Base-by-base conservation (phyloP, 2,113 vertebrate species). In the Onychorhynchus coronatus region DNA sequence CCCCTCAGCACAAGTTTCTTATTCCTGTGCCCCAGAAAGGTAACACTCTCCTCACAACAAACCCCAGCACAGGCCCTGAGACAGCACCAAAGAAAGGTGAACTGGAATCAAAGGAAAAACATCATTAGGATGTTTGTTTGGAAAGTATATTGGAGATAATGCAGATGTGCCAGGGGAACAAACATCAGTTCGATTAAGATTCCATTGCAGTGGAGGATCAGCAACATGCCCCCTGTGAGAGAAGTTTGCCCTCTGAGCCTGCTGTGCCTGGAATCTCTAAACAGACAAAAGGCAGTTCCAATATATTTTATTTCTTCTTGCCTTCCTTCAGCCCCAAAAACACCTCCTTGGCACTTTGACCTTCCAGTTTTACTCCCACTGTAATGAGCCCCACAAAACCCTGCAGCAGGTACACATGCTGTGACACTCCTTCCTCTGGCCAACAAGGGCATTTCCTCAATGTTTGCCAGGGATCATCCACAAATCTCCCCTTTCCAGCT, bases 341-440 rank as follows among this genome's bases (percentile, higher is more conserved):
- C 56, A 62, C 27, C 74, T 75, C 56, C 47, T 5, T 50, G 93
- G 58, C 74, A 55, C 58, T 86, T 1, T 59, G 79, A 96, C 95
- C 94, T 96, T 81, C 87, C 85, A n/a, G 76, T 71, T 95, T 83
- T 72, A 83, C 50, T 85, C 72, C 52, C 52, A 30, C 68, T 91
- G 14, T 83, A 96, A 98, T 21, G 75, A 98, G 93, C 73, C 63
- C 62, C 39, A n/a, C 52, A 76, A 42, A 91, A 19, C 67, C 66
- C 80, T 94, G 89, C 49, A 72, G 90, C 42, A 74, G 73, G 56
- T 76, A 88, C 53, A 33, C 58, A 70, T 78, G 62, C 75, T 4
- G 17, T 41, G 72, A 31, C 46, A 13, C 47, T 39, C 11, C 8
- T 52, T 55, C 82, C 49, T 50, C 79, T 22, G 62, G 65, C 66